Evolutionary conservation across 2,113 vertebrate species (phyloP).

Genomic region (Herpetotheres cachinnans): DNA sequence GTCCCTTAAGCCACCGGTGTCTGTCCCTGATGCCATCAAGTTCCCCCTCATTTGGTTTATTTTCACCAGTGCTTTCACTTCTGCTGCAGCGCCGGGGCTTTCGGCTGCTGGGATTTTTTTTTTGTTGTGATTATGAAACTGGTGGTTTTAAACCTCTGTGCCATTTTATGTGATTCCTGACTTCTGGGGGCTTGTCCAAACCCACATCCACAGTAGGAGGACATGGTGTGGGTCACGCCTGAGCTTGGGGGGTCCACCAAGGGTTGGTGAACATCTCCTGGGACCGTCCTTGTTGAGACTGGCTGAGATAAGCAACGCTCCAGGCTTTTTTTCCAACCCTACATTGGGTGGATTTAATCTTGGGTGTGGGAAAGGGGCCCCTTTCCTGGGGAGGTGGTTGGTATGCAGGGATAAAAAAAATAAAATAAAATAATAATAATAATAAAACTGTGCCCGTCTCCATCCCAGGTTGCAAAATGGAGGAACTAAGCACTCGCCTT

Average conservation of each 20-base stretch:
- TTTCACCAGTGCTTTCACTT: neutral
- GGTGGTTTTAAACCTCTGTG: neutral
- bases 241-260: neutral
- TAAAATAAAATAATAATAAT: neutral
- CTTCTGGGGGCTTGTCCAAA: neutral
- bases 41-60: neutral
- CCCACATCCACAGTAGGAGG: neutral
- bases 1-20: neutral
- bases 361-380: conserved; percentile 48
- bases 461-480: neutral
- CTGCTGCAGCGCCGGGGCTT: neutral
- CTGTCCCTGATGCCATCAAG: accelerated
- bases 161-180: neutral
- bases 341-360: conserved; percentile 6
- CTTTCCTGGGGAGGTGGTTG: conserved; percentile 53
- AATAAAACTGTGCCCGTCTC: neutral
- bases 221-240: accelerated
- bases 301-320: neutral
- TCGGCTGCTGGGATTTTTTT: neutral
- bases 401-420: conserved; percentile 8
- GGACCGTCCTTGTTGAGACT: neutral
- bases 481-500: neutral
- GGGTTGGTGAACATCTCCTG: neutral
- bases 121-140: neutral
- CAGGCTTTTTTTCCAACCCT: neutral